Percentiles rank a stretch among this genome's conserved stretches.
phyloP scores from a whole-genome alignment of 2,888 invertebrate genomes.

The Balanococcus diminutus region DNA sequence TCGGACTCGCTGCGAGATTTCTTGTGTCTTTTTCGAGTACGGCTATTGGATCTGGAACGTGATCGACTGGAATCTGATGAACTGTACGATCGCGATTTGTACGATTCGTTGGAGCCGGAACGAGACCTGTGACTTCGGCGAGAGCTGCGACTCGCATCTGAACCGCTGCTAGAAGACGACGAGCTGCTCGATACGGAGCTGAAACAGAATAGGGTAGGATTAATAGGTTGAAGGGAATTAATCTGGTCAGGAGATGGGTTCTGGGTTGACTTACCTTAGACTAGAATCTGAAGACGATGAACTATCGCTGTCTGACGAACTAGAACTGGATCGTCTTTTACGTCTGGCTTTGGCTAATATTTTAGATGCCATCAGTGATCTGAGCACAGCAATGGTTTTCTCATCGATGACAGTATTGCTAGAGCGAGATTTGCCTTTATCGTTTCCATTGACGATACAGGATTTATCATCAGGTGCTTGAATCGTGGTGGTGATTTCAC shows the following conservation, averaged over 20 bases:
- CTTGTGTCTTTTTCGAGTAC: constrained; percentile 47
- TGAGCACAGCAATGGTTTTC: neutral
- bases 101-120: neutral
- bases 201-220: neutral
- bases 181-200: constrained; percentile 40
- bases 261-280: constrained; percentile 42
- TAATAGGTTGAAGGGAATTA: neutral
- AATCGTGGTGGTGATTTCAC: neutral
- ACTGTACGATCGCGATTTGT: constrained; percentile 15
- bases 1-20: constrained; percentile 45
- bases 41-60: constrained; percentile 17
- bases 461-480: neutral
- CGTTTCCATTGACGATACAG: neutral
- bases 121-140: constrained; percentile 13
- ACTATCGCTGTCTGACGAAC: constrained; percentile 30
- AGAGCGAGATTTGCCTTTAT: neutral
- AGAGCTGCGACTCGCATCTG: neutral
- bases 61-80: constrained; percentile 48
- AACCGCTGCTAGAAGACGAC: constrained; percentile 33
- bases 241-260: too few species aligned
- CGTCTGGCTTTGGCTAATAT: neutral
- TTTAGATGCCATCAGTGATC: neutral
- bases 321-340: neutral
- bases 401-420: neutral
- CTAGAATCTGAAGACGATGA: constrained; percentile 44